These are phyloP conservation scores for Mythimna loreyi DNA, from an alignment of 2,888 invertebrate genomes.

Conservation along the genomic window DNA sequence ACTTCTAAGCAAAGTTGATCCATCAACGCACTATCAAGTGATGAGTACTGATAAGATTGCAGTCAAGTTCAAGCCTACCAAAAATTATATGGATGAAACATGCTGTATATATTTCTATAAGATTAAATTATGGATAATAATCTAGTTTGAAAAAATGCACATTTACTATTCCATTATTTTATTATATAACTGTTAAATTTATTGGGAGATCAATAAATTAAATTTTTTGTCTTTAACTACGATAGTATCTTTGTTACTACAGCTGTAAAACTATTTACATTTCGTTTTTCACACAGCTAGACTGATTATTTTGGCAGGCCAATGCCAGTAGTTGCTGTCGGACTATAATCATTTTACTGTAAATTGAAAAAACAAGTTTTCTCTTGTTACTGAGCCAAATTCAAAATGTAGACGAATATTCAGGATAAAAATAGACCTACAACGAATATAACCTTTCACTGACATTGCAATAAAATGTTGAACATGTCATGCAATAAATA, in stretches of 20 bases:
- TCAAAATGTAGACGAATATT: constrained; percentile 9
- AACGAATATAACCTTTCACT: constrained; percentile 48
- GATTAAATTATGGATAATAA: too few relatives aligned
- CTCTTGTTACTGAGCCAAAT: constrained; percentile 52
- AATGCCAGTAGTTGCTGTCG: neutral
- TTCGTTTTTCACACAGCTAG: neutral
- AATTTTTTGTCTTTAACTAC: too few relatives aligned
- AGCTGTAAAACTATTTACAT: neutral
- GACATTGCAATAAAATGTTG: constrained; percentile 45
- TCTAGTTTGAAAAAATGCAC: too few relatives aligned
- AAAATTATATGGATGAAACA: too few relatives aligned
- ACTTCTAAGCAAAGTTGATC: too few relatives aligned
- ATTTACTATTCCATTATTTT: too few relatives aligned
- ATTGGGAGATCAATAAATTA: too few relatives aligned
- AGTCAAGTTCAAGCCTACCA: too few relatives aligned
- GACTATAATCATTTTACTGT: neutral
- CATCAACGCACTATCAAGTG: too few relatives aligned
- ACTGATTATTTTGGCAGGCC: neutral
- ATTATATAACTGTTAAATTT: too few relatives aligned
- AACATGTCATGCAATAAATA: constrained; percentile 7
- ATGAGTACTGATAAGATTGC: too few relatives aligned
- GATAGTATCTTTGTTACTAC: neutral
- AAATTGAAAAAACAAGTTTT: constrained; percentile 3
- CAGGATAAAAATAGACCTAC: constrained; percentile 35
- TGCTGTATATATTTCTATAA: too few relatives aligned